Percentiles rank a stretch among this genome's conserved stretches.
These are phyloP conservation scores for Coilia nasus DNA, from an alignment of 2,797 vertebrate genomes.

Conservation along the genomic window DNA sequence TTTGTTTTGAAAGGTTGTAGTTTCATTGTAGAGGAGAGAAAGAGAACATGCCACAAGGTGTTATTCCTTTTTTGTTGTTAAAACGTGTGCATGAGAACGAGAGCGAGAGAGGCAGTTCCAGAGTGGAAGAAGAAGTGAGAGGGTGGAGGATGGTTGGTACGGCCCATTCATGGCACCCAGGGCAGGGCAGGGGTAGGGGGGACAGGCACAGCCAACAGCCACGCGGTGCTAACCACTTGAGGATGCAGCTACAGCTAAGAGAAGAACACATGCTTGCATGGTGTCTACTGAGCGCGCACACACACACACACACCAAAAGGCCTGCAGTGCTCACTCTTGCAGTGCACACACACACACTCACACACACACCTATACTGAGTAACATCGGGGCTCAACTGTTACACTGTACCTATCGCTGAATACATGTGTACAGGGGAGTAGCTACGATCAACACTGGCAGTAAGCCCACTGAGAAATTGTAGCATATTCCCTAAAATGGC, in stretches of 20 bases:
- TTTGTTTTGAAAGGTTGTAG: constrained; percentile 60
- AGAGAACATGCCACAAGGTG: constrained; percentile 75
- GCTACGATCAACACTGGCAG: neutral
- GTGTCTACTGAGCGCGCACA: constrained; percentile 39
- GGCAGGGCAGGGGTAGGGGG: constrained; percentile 26
- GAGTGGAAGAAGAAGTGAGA: constrained; percentile 62
- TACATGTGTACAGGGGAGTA: neutral
- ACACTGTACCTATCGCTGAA: neutral
- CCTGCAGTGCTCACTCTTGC: neutral
- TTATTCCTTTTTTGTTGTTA: constrained; percentile 66
- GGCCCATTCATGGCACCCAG: constrained; percentile 78
- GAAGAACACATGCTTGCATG: constrained; percentile 65
- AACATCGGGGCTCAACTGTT: neutral
- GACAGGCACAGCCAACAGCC: constrained; percentile 80
- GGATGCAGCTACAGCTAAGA: constrained; percentile 60
- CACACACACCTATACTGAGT: neutral
- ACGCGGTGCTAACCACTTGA: constrained; percentile 63
- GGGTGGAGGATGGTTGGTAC: constrained; percentile 66
- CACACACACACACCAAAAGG: constrained; percentile 1
- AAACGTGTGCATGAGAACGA: constrained; percentile 66
- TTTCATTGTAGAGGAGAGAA: constrained; percentile 61
- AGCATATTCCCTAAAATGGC: neutral
- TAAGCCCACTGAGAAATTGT: neutral
- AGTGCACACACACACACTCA: neutral
- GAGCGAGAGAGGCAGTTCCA: constrained; percentile 43